These are phyloP conservation scores for Oeneis ivallda DNA, from an alignment of 2,888 invertebrate genomes.

Conservation along the genomic window DNA sequence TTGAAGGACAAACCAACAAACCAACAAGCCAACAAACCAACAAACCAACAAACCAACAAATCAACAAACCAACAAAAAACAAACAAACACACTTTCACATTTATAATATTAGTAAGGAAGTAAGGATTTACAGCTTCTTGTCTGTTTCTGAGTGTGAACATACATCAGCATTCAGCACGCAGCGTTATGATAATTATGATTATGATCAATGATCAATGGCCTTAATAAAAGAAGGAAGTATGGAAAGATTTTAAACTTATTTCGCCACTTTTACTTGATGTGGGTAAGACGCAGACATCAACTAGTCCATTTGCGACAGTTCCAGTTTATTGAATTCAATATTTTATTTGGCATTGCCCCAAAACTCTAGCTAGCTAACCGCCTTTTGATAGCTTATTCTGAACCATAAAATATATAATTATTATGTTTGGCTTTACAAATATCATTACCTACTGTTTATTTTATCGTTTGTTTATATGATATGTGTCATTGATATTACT, in stretches of 20 bases:
- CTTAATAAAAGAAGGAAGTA: too few species aligned
- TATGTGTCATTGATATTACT: neutral
- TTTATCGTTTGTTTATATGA: neutral
- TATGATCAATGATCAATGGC: too few species aligned
- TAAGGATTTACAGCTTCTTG: too few species aligned
- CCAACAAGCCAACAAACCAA: too few species aligned
- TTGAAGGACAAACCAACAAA: too few species aligned
- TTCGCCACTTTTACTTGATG: neutral
- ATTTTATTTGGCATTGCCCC: constrained; percentile 33
- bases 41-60: too few species aligned
- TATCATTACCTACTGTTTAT: constrained; percentile 11
- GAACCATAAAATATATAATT: constrained; percentile 28
- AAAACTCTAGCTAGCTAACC: constrained; percentile 28
- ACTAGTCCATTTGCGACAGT: neutral
- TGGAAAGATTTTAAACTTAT: neutral
- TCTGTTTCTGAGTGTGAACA: too few species aligned
- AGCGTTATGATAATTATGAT: too few species aligned
- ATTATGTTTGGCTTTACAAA: constrained; percentile 24
- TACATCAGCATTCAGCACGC: too few species aligned
- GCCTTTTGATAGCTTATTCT: constrained; percentile 24
- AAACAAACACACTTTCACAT: too few species aligned
- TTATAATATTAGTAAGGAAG: too few species aligned
- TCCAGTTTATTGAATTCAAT: constrained; percentile 12
- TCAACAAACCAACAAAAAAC: too few species aligned
- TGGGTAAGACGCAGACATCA: neutral